Evolutionary conservation across 2,888 invertebrate genomes (phyloP), one percentile per base, ranked within the genome.

Genomic region (Vesta saturnalis): DNA sequence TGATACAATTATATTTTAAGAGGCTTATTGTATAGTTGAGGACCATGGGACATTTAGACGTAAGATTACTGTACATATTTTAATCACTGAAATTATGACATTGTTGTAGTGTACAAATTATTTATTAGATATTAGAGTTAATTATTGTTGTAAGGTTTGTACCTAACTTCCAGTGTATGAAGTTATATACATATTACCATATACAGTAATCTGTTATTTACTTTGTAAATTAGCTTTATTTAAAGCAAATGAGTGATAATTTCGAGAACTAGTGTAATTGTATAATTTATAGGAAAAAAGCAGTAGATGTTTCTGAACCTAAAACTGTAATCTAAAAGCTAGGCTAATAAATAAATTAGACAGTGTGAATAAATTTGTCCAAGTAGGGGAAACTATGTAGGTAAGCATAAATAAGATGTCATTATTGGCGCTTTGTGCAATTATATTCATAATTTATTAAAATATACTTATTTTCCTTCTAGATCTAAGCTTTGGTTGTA

Each of bases 321-420:
- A 55, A 39, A 54, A 19, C 60, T 47, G 64, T 69, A 57, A 69
- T 69, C 60, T 69, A 64, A 43, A 39, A 69, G 55, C 16, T 64
- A 69, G 56, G 64, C 55, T 21, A 64, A 57, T 69, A 64, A 60
- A 59, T 69, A 78, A 77, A 79, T 80, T n/a, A n/a, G n/a, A n/a
- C 73, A 78, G 77, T 80, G 79, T 80, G 77, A 80, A 67, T 58
- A 78, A 76, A 46, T 16, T 80, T n/a, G 78, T 81, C 80, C 79
- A 79, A 77, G 79, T 80, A 80, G 81, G 81, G 80, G 80, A 80
- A 75, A 72, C 77, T 75, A 74, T 72, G 72, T 76, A 76, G 73
- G 70, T 72, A 74, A 75, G 73, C 69, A 67, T 72, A 73, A 63
- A n/a, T n/a, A n/a, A n/a, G n/a, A 69, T 71, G 72, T 19, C 64